Percentiles rank a stretch among this genome's conserved stretches.
Conservation (phyloP, 2,113 vertebrate species). For the Calypte anna region DNA sequence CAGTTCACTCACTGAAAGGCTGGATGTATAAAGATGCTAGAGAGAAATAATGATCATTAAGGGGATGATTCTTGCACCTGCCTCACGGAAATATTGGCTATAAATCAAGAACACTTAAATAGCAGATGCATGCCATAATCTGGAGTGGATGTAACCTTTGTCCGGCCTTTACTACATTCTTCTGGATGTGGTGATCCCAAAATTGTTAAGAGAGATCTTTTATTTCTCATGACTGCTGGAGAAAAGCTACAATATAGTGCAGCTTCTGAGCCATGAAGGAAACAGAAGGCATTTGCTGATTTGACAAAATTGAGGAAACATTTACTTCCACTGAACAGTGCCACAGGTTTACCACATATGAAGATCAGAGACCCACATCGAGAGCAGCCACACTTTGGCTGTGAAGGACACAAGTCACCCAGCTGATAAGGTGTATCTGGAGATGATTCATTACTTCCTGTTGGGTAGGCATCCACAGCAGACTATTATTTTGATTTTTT, state of each 20-base stretch:
- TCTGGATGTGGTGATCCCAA: not conserved
- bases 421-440: not conserved
- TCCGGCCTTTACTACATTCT: not conserved
- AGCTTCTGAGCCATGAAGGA: not conserved
- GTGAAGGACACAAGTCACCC: not conserved
- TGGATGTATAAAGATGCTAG: not conserved
- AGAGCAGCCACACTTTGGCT: fast-evolving
- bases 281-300: not conserved
- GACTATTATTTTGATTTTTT: not conserved
- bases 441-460: not conserved
- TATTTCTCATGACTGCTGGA: not conserved
- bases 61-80: not conserved
- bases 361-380: not conserved
- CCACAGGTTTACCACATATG: fast-evolving
- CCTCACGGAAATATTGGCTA: not conserved
- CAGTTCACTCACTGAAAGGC: not conserved
- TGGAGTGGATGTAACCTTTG: not conserved
- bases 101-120: not conserved
- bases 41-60: not conserved
- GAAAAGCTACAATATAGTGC: fast-evolving
- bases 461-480: not conserved
- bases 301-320: not conserved
- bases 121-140: not conserved
- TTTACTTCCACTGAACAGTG: not conserved
- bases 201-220: not conserved